Evolutionary conservation across 2,113 vertebrate genomes (phyloP).

Genomic region (Notiomystis cincta): DNA sequence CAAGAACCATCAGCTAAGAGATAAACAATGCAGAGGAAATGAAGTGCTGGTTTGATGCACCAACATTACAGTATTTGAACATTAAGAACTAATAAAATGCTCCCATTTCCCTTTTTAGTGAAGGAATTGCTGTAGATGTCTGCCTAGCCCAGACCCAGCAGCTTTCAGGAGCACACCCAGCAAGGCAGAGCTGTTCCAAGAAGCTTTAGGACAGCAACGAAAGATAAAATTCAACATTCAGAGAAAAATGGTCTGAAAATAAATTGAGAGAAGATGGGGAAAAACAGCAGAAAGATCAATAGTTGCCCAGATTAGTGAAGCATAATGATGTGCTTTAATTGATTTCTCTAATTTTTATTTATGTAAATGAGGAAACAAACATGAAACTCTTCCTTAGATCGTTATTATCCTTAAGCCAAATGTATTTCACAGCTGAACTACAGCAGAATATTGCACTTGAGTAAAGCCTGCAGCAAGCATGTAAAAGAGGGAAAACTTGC

Average conservation of each 20-base stretch:
- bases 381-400: not conserved
- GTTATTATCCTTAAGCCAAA: not conserved
- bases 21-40: not conserved
- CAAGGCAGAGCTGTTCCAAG: not conserved
- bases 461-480: not conserved
- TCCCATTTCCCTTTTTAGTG: not conserved
- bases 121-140: not conserved
- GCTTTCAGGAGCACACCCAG: fast-evolving
- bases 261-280: not conserved
- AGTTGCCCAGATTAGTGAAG: not conserved
- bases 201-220: not conserved
- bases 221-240: not conserved
- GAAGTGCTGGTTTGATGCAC: not conserved
- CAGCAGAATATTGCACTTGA: not conserved
- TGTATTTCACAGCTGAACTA: not conserved
- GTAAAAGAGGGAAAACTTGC: not conserved
- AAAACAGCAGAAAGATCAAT: not conserved
- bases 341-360: not conserved
- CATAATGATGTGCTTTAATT: not conserved
- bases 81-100: not conserved
- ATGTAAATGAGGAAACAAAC: not conserved
- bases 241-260: not conserved
- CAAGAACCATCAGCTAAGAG: not conserved
- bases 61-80: not conserved
- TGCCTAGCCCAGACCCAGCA: not conserved